Evolutionary conservation across 2,113 vertebrate species (phyloP).

Genomic region (Anoura caudifer): DNA sequence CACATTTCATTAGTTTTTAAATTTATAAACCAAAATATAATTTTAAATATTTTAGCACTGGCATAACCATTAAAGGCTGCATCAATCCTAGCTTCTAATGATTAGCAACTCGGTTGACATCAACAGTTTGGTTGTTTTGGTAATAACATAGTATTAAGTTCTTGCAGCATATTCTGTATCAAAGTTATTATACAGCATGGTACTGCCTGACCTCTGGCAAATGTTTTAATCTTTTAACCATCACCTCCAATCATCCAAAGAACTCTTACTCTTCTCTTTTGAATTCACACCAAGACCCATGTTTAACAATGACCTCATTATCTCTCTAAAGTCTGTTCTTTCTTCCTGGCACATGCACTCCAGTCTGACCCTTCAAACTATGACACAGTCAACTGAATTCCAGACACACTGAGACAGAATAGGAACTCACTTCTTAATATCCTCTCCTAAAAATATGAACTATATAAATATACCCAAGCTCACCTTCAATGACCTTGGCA

Average conservation of each 20-base stretch:
- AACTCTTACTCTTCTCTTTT: slow-evolving; percentile 26
- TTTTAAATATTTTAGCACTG: not conserved
- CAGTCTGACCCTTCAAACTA: slow-evolving; percentile 47
- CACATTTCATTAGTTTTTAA: not conserved
- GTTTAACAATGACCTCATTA: slow-evolving; percentile 61
- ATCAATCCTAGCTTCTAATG: not conserved
- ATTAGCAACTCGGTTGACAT: not conserved
- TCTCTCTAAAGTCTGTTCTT: slow-evolving; percentile 54
- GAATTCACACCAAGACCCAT: slow-evolving; percentile 32
- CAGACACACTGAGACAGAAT: slow-evolving; percentile 53
- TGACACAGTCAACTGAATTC: slow-evolving; percentile 62
- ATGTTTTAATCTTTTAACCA: slow-evolving; percentile 42
- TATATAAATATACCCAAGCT: slow-evolving; percentile 52
- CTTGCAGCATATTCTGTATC: not conserved
- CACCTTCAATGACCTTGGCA: slow-evolving; percentile 57
- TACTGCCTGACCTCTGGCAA: slow-evolving; percentile 3
- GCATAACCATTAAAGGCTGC: not conserved
- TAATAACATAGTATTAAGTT: not conserved
- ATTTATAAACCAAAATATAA: not conserved
- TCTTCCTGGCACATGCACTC: slow-evolving; percentile 30
- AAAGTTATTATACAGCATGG: not conserved
- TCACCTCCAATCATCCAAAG: slow-evolving; percentile 11
- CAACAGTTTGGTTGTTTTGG: not conserved
- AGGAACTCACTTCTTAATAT: slow-evolving; percentile 54
- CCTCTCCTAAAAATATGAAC: slow-evolving; percentile 53